phyloP scores from a whole-genome alignment of 2,888 invertebrate genomes.

The Phyllotreta striolata region DNA sequence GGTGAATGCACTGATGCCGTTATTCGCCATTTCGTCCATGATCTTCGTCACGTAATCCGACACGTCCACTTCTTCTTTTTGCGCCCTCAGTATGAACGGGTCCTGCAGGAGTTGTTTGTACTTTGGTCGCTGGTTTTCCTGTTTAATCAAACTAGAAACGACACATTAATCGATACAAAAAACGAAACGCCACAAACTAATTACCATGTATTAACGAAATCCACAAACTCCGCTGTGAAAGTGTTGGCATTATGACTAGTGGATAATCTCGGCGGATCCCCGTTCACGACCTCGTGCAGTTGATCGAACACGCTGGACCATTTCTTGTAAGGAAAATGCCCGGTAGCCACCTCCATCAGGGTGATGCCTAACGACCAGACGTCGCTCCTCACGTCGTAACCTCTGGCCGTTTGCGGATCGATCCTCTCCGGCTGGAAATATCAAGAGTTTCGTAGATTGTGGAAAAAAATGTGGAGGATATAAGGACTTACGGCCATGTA shows the following conservation, averaged over 20 bases:
- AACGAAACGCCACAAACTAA: conserved; percentile 51
- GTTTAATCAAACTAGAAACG: conserved; percentile 88
- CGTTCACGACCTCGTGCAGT: conserved; percentile 94
- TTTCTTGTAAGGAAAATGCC: conserved; percentile 95
- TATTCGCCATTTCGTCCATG: conserved; percentile 86
- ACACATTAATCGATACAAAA: no score
- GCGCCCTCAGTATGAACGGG: conserved; percentile 84
- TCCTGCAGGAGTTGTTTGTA: conserved; percentile 92
- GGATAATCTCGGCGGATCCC: conserved; percentile 89
- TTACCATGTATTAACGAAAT: conserved; percentile 97
- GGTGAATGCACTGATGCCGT: conserved; percentile 84
- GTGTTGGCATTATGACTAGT: conserved; percentile 71
- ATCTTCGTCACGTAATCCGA: conserved; percentile 86
- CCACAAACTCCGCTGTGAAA: conserved; percentile 90
- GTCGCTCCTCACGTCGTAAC: conserved; percentile 96
- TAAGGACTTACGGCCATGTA: conserved; percentile 93
- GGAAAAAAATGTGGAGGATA: background rate
- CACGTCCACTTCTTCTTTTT: conserved; percentile 82
- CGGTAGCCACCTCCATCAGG: conserved; percentile 96
- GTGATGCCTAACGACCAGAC: conserved; percentile 99
- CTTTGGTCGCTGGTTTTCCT: conserved; percentile 93
- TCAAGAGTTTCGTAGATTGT: background rate
- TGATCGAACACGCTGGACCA: conserved; percentile 99
- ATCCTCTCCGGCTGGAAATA: conserved; percentile 89
- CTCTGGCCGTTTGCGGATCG: conserved; percentile 89